Base-by-base conservation (phyloP, 1,140 invertebrate species). In the Eciton burchellii region DNA sequence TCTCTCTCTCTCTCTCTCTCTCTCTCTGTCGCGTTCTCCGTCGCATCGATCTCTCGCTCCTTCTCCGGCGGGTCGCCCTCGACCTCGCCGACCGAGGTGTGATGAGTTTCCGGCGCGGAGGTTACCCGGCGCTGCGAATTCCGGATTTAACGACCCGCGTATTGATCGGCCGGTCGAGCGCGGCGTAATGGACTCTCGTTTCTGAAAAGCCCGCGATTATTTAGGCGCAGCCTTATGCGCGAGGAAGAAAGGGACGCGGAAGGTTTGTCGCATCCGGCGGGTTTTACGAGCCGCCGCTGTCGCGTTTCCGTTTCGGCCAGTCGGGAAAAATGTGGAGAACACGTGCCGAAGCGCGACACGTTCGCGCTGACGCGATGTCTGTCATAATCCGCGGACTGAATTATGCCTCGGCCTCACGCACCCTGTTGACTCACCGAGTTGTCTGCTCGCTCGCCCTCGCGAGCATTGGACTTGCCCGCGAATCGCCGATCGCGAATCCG, bases 51-150 rank as follows among this genome's bases (percentile, higher is more conserved):
- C 24, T 52, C 47, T 76, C 57, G 35, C 26, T 63, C 59, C 35
- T 43, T 63, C 14, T 73, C 71, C 35, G 6, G n/a, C 35, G 35
- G 6, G 35, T 60, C 16, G 35, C 45, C 62, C 43, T 72, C 57
- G 19, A 43, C 62, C 70, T 29, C 45, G 66, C 16, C 35, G 35
- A 71, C 24, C 47, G 66, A 57, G 60, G 62, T 84, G 59, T 84
- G 82, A 84, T 84, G 83, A 73, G 65, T 81, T 81, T 81, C 77
- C 77, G 77, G 77, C 45, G 43, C 77, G 68, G 77, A 81, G 77
- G 77, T 73, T 81, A 60, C 77, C 77, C 73, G 47, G 70, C 68
- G 59, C 43, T 60, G 59, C 77, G 41, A 72, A 72, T 81, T 81
- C 77, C 77, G 77, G 68, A 71, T 59, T 81, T 71, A 71, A 73